Conservation (phyloP, 2,113 vertebrate genomes). For the Corythoichthys intestinalis region DNA sequence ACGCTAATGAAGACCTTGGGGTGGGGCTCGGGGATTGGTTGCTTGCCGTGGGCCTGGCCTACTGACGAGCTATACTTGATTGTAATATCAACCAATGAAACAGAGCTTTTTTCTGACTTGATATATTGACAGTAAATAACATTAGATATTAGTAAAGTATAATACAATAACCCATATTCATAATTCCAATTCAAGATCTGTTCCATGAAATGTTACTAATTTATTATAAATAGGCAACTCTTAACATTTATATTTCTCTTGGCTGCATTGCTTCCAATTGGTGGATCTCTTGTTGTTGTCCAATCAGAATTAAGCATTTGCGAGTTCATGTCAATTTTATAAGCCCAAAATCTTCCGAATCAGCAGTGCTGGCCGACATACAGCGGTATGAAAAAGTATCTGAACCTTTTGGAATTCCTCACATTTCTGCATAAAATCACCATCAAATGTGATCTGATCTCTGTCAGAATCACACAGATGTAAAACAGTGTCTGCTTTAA, state of each 20-base stretch:
- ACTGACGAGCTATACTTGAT: slow-evolving; percentile 12
- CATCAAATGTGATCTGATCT: too few species aligned
- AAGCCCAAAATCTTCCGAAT: too few species aligned
- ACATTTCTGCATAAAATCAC: too few species aligned
- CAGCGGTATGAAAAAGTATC: too few species aligned
- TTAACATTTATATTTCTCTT: too few species aligned
- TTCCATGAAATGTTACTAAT: too few species aligned
- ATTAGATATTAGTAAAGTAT: neutral
- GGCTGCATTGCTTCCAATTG: neutral
- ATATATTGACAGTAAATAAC: neutral
- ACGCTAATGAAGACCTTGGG: slow-evolving; percentile 35
- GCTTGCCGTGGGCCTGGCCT: slow-evolving; percentile 17
- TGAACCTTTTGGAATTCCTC: too few species aligned
- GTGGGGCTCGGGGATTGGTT: slow-evolving; percentile 28
- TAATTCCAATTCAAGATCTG: neutral
- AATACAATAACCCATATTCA: neutral
- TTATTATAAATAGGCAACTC: too few species aligned
- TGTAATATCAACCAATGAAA: neutral
- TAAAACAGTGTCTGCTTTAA: too few species aligned
- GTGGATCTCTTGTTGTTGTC: neutral
- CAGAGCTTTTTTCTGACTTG: neutral
- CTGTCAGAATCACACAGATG: too few species aligned
- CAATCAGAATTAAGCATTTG: neutral
- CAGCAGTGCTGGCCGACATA: too few species aligned
- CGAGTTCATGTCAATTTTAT: neutral